Evolutionary conservation across 1,140 invertebrate genomes (phyloP).

Genomic region (Stenopsyche tienmushanensis): DNA sequence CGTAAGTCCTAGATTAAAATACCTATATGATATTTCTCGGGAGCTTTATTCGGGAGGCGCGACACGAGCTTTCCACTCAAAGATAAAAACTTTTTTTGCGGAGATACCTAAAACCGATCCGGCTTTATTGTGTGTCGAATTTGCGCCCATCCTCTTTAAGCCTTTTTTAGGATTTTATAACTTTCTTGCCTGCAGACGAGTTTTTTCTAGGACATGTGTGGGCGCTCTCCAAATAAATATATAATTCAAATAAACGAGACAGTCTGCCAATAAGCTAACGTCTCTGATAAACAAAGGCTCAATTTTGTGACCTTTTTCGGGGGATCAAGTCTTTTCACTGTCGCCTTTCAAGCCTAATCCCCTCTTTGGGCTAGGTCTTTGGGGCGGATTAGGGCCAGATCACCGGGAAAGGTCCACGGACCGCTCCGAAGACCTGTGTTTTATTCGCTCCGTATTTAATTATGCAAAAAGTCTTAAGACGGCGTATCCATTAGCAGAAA

Average conservation of each 20-base stretch:
- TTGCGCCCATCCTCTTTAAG: background rate
- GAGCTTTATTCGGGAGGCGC: too few relatives aligned
- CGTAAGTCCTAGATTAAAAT: too few relatives aligned
- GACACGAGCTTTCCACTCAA: too few relatives aligned
- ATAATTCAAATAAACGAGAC: conserved; percentile 8
- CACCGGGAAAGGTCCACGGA: background rate
- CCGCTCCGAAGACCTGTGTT: conserved; percentile 9
- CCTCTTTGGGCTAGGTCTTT: background rate
- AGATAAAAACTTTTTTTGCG: background rate
- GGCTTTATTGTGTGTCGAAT: background rate
- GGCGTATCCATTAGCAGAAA: conserved; percentile 26
- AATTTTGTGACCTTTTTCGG: conserved; percentile 23
- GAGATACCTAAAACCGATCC: background rate
- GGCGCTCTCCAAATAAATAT: background rate
- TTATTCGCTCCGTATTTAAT: conserved; percentile 27
- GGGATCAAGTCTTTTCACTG: conserved; percentile 25
- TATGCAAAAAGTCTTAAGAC: conserved; percentile 31
- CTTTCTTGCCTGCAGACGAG: background rate
- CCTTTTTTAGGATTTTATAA: background rate
- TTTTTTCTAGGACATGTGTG: background rate
- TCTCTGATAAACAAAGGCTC: conserved; percentile 19
- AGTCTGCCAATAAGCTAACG: conserved; percentile 12
- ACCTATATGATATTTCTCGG: too few relatives aligned
- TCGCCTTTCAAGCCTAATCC: conserved; percentile 16
- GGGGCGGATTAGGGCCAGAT: background rate